phyloP scores from a whole-genome alignment of 2,888 invertebrate species.

The Ptilodon capucinus region DNA sequence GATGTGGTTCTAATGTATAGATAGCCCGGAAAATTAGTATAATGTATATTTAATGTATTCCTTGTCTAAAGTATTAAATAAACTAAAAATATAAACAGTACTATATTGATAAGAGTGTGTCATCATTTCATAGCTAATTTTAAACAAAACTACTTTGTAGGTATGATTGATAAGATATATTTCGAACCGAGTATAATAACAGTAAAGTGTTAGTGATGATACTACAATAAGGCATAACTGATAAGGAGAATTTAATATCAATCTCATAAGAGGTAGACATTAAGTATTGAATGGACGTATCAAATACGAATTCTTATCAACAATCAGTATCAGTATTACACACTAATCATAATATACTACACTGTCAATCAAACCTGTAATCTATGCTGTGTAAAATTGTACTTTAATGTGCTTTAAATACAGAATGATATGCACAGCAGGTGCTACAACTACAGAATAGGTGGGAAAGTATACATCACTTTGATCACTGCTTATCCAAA shows the following conservation, averaged over 20 bases:
- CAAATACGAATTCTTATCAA: not conserved
- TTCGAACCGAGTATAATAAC: not conserved
- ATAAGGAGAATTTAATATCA: not conserved
- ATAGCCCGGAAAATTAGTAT: not conserved
- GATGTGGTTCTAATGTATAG: not conserved
- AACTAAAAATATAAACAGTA: not conserved
- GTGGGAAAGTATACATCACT: slow-evolving; percentile 54
- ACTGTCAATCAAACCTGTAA: not conserved
- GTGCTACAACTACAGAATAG: not conserved
- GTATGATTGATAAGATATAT: too few species aligned
- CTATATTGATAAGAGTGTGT: not conserved
- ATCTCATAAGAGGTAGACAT: not conserved
- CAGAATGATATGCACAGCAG: too few species aligned
- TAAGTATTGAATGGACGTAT: not conserved
- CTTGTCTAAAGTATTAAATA: not conserved
- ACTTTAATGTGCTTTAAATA: too few species aligned
- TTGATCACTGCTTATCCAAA: slow-evolving; percentile 40
- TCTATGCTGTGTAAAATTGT: not conserved
- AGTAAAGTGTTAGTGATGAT: not conserved
- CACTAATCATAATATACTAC: not conserved
- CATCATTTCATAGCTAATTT: too few species aligned
- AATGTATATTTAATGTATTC: not conserved
- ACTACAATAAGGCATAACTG: not conserved
- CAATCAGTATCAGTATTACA: not conserved
- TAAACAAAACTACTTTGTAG: too few species aligned